These are phyloP conservation scores for Chaitophorus viminalis DNA, from an alignment of 2,888 invertebrate genomes.

Conservation along the genomic window DNA sequence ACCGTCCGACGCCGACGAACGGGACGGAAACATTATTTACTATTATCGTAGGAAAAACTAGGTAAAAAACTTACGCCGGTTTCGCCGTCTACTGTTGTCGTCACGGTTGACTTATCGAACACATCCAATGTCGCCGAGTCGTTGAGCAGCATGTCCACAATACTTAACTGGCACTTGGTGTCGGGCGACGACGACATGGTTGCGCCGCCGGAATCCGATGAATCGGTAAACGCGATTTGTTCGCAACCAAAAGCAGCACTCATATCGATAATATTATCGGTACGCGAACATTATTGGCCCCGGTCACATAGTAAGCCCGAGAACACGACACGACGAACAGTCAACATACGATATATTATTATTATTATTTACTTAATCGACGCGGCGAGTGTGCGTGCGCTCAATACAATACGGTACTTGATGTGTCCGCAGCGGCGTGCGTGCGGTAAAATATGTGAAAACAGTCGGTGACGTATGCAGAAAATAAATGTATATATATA, in stretches of 20 bases:
- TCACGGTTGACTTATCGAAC: neutral
- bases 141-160: conserved; percentile 54
- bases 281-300: neutral
- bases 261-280: no score
- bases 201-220: neutral
- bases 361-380: neutral
- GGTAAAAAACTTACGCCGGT: neutral
- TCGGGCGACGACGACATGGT: neutral
- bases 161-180: conserved; percentile 23
- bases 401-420: neutral
- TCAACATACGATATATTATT: neutral
- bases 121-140: conserved; percentile 36
- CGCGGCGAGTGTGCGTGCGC: neutral
- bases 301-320: neutral
- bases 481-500: neutral
- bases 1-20: no score
- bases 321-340: neutral
- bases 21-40: neutral
- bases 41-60: neutral
- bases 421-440: neutral
- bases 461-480: conserved; percentile 41
- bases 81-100: neutral
- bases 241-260: no score
- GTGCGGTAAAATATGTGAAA: neutral
- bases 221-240: neutral